Conservation (phyloP, 1,140 invertebrate genomes). For the Drosophila pruinosa region DNA sequence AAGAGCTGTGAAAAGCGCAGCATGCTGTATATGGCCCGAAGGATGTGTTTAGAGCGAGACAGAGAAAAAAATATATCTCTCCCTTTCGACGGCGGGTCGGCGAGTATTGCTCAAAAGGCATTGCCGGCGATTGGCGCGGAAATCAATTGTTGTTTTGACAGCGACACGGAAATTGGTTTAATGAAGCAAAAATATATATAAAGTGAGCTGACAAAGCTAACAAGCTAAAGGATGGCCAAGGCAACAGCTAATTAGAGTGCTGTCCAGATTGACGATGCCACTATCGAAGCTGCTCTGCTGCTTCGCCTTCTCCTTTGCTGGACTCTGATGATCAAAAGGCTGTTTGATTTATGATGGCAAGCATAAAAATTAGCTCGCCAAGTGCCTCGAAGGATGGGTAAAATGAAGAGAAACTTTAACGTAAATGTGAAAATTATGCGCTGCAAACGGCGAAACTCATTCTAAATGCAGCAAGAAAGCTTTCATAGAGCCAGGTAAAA, state of each 20-base stretch:
- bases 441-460: slow-evolving; percentile 63
- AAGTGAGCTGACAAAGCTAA: slow-evolving; percentile 75
- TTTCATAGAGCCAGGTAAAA: background rate
- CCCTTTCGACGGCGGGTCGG: background rate
- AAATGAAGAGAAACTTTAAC: slow-evolving; percentile 52
- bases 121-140: slow-evolving; percentile 71
- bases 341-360: slow-evolving; percentile 77
- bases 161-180: slow-evolving; percentile 81
- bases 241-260: slow-evolving; percentile 71
- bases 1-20: slow-evolving; percentile 44
- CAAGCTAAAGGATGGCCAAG: slow-evolving; percentile 55
- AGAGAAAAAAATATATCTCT: background rate
- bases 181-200: slow-evolving; percentile 79
- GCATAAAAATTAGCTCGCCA: slow-evolving; percentile 62
- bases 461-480: slow-evolving; percentile 57
- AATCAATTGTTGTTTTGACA: slow-evolving; percentile 82
- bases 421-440: slow-evolving; percentile 75
- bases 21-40: background rate
- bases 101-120: slow-evolving; percentile 43
- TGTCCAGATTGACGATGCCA: slow-evolving; percentile 58
- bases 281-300: slow-evolving; percentile 15
- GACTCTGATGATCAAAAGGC: slow-evolving; percentile 70
- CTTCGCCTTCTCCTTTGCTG: background rate
- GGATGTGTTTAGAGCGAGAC: background rate
- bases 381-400: slow-evolving; percentile 12